Base-by-base conservation (phyloP, 2,888 invertebrate species). In the Nyleta sp. region DNA sequence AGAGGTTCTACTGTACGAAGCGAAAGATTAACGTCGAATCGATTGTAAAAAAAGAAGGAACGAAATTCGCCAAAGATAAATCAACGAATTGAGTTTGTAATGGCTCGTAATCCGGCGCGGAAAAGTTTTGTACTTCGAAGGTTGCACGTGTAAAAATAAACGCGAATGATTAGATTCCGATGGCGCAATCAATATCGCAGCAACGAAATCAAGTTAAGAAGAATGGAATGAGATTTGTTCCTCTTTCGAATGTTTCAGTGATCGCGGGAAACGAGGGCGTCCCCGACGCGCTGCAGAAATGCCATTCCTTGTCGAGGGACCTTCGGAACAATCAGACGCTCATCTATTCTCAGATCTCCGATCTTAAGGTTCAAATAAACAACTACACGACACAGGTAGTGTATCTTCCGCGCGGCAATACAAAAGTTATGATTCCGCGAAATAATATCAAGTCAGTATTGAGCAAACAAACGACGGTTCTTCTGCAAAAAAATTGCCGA, bases 271-370 rank as follows among this genome's bases (percentile, higher is more conserved):
- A 93, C 88, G 93, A 93, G 88, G 93, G 93, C 73, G 93, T 95
- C 81, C 94, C 94, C 57, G 95, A 95, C 87, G 94, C 93, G 1
- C 88, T 95, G 57, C 95, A 95, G 90, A 92, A 94, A 85, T 95
- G 94, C 89, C 95, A 95, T 87, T 94, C 95, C 10, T 92, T 94
- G 6, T 93, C 95, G 8, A 94, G 93, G 86, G 94, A 93, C 82
- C 91, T 95, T 44, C 92, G 93, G 76, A 93, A 93, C 79, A 95
- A 95, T 89, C 94, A 95, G 82, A 94, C 93, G 24, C 91, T 91
- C 59, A 91, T 95, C 59, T 93, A 92, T 82, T 89, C 88, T 53
- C 92, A 94, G 82, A 89, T 95, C 17, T 91, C 91, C 1, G 92
- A 92, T 76, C 89, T 95, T 33, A 93, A 94, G 77, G 86, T 91